Percentiles rank a stretch among this genome's conserved stretches.
Evolutionary conservation across 1,140 invertebrate species (phyloP).

Genomic region (Aphis craccivora): DNA sequence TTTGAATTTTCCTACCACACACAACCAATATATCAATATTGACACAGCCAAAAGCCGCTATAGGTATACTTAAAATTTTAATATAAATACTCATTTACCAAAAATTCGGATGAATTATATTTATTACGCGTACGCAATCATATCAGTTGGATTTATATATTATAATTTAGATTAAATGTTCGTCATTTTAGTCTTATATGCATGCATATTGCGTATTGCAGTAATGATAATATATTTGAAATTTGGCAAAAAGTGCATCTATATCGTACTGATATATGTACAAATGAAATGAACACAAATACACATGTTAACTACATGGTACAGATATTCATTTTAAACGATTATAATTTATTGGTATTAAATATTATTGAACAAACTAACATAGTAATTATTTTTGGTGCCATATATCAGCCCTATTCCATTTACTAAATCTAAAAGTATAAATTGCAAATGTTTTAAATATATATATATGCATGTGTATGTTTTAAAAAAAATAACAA

Average conservation of each 20-base stretch:
- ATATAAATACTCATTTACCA: neutral
- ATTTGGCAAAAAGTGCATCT: neutral
- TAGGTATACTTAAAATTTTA: neutral
- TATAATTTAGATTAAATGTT: neutral
- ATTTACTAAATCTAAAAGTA: neutral
- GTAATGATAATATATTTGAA: neutral
- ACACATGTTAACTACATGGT: neutral
- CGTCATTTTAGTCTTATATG: neutral
- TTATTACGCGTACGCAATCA: neutral
- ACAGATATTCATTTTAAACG: neutral
- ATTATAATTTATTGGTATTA: neutral
- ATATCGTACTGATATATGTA: neutral
- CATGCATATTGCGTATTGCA: neutral
- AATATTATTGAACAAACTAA: neutral
- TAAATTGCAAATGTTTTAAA: neutral
- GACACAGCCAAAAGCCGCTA: neutral
- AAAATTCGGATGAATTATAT: neutral
- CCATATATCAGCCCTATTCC: neutral
- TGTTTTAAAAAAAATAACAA: neutral
- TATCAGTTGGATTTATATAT: neutral
- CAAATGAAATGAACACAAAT: neutral
- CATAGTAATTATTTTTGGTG: neutral
- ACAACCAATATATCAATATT: neutral
- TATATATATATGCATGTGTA: too few relatives aligned
- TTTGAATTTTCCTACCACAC: neutral